Conservation (phyloP, 2,888 invertebrate species). For the Saturnia pavonia region DNA sequence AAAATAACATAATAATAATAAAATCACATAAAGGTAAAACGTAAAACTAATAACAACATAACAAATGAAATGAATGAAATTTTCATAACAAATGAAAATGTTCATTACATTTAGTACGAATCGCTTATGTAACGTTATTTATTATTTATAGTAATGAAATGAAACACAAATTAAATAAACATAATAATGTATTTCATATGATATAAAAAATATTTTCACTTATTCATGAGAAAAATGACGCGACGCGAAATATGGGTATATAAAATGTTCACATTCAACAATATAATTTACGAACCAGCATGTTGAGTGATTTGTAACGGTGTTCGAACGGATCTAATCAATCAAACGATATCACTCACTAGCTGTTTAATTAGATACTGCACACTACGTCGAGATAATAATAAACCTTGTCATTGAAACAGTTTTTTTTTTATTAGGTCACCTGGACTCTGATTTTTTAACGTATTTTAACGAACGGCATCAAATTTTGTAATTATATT, state of each 20-base stretch:
- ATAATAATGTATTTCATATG: neutral
- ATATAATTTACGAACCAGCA: conserved; percentile 22
- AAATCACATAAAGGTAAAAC: no score
- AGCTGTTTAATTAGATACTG: conserved; percentile 17
- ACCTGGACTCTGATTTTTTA: neutral
- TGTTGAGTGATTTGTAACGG: conserved; percentile 21
- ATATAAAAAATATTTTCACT: neutral
- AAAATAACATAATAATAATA: no score
- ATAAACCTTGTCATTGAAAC: conserved; percentile 12
- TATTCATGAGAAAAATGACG: conserved; percentile 3
- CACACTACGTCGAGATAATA: conserved; percentile 4
- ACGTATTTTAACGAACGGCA: neutral
- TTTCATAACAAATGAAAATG: neutral
- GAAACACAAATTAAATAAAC: neutral
- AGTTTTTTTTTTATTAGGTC: conserved; percentile 4
- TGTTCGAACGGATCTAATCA: conserved; percentile 22
- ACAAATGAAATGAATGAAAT: no score
- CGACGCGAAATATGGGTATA: conserved; percentile 3
- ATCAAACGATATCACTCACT: conserved; percentile 21
- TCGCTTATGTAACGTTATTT: neutral
- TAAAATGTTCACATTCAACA: conserved; percentile 9
- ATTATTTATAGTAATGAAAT: neutral
- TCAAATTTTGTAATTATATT: no score
- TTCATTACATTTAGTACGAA: neutral
- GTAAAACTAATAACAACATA: neutral